Conservation (phyloP, 2,888 invertebrate genomes). For the Drosophila cognata region DNA sequence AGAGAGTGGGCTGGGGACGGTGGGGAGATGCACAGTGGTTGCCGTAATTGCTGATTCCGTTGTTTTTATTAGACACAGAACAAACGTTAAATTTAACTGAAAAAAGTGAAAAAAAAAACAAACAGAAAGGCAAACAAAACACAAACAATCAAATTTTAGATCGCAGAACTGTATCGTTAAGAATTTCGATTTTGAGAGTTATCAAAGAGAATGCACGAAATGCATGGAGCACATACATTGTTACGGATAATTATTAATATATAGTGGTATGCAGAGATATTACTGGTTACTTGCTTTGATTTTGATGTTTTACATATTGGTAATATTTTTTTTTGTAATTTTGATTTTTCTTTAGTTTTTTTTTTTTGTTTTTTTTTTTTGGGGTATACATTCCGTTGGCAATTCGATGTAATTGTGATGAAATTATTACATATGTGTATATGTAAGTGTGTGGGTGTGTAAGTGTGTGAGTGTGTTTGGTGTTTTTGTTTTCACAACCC, state of each 20-base stretch:
- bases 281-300: conserved; percentile 72
- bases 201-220: conserved; percentile 73
- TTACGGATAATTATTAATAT: conserved; percentile 50
- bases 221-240: conserved; percentile 67
- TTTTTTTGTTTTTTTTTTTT: conserved; percentile 24
- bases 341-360: not conserved
- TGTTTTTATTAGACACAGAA: conserved; percentile 45
- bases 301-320: conserved; percentile 66
- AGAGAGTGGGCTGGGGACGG: not conserved
- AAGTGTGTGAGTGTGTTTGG: conserved; percentile 19
- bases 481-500: conserved; percentile 33
- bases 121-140: conserved; percentile 6
- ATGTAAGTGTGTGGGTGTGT: conserved; percentile 8
- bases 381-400: conserved; percentile 63
- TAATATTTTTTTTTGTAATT: conserved; percentile 17
- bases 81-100: conserved; percentile 20
- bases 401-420: conserved; percentile 36
- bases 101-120: not conserved
- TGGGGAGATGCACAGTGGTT: conserved; percentile 5
- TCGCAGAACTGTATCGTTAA: conserved; percentile 43
- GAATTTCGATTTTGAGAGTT: conserved; percentile 30
- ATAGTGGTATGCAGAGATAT: conserved; percentile 24
- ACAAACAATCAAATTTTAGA: conserved; percentile 12
- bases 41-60: conserved; percentile 18
- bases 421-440: conserved; percentile 53